Evolutionary conservation across 1,140 invertebrate genomes (phyloP), one percentile per base, ranked within the genome.

Genomic region (Anthonomus grandis): DNA sequence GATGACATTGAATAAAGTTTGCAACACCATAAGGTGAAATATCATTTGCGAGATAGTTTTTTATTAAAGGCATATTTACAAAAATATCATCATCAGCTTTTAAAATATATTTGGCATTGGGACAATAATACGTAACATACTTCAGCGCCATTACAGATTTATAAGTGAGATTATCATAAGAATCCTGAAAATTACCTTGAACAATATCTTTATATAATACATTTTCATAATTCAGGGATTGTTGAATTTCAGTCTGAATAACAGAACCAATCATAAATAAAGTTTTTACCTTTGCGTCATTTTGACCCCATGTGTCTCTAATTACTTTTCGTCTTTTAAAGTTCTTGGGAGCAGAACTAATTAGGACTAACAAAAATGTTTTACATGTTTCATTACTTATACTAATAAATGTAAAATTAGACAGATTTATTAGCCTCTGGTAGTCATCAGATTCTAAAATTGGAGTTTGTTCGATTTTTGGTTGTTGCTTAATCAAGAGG

Each of bases 101-200:
- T 62, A 90, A 77, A 61, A 90, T 71, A 73, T 86, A 87, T 65
- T 81, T 82, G 22, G 84, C 85, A 59, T 79, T 75, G 46, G 77
- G 71, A 74, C 84, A 86, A 72, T 84, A 79, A 66, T 84, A 82
- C 4, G 81, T 77, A 38, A 84, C 80, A 86, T 89, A 94, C 70
- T 89, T 89, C 9, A 93, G 78, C 1, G 81, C 85, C 81, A 89
- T 87, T 2, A 88, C 82, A 72, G 91, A 87, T 73, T 94, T 94
- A 67, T 91, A 90, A 2, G 90, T 92, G 74, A 94, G 81, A 74
- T 93, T 94, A 53, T 83, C 79, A 68, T 93, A 94, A 21, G 78
- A 79, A 75, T 93, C 90, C 4, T 77, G 48, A 71, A 91, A 92
- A 62, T 82, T 83, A 22, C 87, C 89, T 55, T 90, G 87, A 15